A percentile compares a stretch with the other conserved stretches of the same genome.
These are phyloP conservation scores for Macrotrachela quadricornifera DNA, from an alignment of 1,140 invertebrate species.

Conservation along the genomic window DNA sequence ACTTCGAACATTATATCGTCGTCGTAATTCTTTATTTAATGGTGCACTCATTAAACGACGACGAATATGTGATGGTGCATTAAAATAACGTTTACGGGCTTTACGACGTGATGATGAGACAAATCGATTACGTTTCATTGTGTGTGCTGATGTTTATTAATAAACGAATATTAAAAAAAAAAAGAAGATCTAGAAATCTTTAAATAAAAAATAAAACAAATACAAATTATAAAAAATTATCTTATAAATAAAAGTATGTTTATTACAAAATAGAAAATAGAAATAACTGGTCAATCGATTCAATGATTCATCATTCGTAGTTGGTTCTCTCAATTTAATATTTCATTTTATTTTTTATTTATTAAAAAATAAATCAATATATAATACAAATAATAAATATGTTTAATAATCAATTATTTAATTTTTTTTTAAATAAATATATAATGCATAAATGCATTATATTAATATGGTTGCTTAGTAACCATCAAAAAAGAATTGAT, in stretches of 20 bases:
- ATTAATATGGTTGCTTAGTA: too few relatives aligned
- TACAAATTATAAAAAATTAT: too few relatives aligned
- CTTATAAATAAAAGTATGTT: too few relatives aligned
- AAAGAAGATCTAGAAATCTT: not conserved
- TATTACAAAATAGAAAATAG: too few relatives aligned
- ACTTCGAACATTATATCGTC: slow-evolving; percentile 87
- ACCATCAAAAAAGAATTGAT: too few relatives aligned
- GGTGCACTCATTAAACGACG: slow-evolving; percentile 90
- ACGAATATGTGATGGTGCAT: slow-evolving; percentile 86
- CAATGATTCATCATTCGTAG: not conserved
- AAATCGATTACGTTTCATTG: slow-evolving; percentile 84
- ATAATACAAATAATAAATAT: too few relatives aligned
- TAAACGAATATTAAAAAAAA: too few relatives aligned
- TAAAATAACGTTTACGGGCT: slow-evolving; percentile 88
- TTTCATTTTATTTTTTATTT: too few relatives aligned
- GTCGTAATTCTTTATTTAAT: slow-evolving; percentile 85
- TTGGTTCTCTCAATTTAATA: not conserved
- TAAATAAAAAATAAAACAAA: not conserved
- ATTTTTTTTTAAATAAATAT: too few relatives aligned
- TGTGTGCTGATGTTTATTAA: not conserved
- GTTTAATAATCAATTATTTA: too few relatives aligned
- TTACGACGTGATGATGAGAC: slow-evolving; percentile 84
- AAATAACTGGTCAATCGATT: not conserved
- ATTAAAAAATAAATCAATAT: too few relatives aligned
- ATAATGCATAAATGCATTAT: too few relatives aligned